Evolutionary conservation across 1,140 invertebrate species (phyloP).

Genomic region (Bombus superbus): DNA sequence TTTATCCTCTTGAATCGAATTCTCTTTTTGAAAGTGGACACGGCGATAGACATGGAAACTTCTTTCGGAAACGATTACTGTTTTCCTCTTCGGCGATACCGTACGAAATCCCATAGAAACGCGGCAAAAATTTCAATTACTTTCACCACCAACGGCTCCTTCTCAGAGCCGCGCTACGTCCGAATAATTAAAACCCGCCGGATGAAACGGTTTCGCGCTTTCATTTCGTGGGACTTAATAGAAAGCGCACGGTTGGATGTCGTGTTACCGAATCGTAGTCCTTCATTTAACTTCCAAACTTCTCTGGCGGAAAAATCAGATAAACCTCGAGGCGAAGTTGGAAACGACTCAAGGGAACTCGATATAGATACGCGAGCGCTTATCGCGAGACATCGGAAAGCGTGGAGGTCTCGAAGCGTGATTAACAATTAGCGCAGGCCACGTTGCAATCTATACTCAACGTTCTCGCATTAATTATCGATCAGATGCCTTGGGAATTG

Average conservation of each 20-base stretch:
- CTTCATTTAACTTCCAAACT: slow-evolving; percentile 41
- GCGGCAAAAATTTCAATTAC: slow-evolving; percentile 39
- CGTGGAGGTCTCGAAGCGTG: slow-evolving; percentile 32
- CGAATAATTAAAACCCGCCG: slow-evolving; percentile 37
- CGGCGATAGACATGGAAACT: not conserved
- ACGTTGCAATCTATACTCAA: not conserved
- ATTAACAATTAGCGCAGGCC: slow-evolving; percentile 43
- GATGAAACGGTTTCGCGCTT: slow-evolving; percentile 20
- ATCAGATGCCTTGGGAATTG: not conserved
- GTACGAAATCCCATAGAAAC: not conserved
- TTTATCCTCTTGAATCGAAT: not conserved
- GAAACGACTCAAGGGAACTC: not conserved
- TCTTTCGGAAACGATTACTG: not conserved
- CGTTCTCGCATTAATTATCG: not conserved
- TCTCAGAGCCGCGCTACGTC: not conserved
- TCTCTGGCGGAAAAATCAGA: slow-evolving; percentile 20
- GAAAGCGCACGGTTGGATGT: slow-evolving; percentile 30
- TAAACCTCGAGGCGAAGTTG: slow-evolving; percentile 7
- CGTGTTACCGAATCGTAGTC: slow-evolving; percentile 21
- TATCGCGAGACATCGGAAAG: slow-evolving; percentile 40
- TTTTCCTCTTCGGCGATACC: not conserved
- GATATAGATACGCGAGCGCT: slow-evolving; percentile 20
- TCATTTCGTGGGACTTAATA: slow-evolving; percentile 27
- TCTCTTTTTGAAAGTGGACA: not conserved
- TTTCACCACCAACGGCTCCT: not conserved